phyloP scores from a whole-genome alignment of 2,888 invertebrate genomes.

The Pteria penguin region DNA sequence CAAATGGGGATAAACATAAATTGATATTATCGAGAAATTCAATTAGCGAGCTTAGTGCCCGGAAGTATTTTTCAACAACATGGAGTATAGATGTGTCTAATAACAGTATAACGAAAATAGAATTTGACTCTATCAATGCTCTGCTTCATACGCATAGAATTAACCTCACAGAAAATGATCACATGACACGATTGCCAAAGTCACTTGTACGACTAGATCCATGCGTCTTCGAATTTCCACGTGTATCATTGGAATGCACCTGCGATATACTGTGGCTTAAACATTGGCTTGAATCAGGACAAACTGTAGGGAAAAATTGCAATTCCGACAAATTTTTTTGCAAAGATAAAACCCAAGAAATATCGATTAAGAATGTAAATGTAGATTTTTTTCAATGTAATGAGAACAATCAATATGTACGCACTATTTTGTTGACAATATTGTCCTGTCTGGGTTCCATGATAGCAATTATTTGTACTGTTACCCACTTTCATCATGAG shows the following conservation, averaged over 20 bases:
- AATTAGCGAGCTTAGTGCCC: neutral
- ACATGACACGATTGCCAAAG: neutral
- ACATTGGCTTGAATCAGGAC: neutral
- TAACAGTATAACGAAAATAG: neutral
- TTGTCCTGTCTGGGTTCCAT: too few relatives aligned
- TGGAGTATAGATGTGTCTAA: neutral
- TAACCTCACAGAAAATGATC: neutral
- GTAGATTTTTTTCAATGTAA: neutral
- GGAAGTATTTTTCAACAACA: neutral
- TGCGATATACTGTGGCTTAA: neutral
- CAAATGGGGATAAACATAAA: neutral
- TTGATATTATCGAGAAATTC: neutral
- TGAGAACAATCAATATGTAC: too few relatives aligned
- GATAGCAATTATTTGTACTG: too few relatives aligned
- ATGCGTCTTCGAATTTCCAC: neutral
- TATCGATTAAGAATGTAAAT: neutral
- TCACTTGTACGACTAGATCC: neutral
- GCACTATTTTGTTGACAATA: too few relatives aligned
- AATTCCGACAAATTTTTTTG: neutral
- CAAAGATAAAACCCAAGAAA: neutral
- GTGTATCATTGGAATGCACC: neutral
- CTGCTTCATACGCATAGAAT: neutral
- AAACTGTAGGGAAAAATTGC: neutral
- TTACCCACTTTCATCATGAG: too few relatives aligned
- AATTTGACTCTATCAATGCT: neutral